Conservation (phyloP, 2,888 invertebrate species). For the Cartodere bifasciata region DNA sequence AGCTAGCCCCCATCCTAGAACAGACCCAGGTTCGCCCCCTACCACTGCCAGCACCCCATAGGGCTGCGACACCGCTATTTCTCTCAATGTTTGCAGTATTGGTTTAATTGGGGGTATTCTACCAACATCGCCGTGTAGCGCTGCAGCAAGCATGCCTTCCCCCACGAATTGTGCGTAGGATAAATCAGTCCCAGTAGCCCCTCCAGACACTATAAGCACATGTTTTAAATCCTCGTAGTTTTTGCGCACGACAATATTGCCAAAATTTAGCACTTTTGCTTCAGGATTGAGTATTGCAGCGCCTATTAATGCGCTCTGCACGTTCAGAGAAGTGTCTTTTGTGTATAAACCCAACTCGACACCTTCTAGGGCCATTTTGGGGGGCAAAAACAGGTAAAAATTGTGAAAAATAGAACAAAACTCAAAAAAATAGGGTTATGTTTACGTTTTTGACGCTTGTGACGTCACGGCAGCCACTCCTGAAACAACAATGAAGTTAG, state of each 20-base stretch:
- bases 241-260: conserved; percentile 28
- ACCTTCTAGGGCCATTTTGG: too few species aligned
- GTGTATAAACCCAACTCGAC: too few species aligned
- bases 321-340: too few species aligned
- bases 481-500: too few species aligned
- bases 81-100: conserved; percentile 28
- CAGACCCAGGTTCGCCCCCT: conserved; percentile 66
- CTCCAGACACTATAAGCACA: conserved; percentile 57
- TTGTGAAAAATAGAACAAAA: too few species aligned
- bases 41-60: conserved; percentile 61
- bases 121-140: conserved; percentile 43
- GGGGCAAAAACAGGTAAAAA: too few species aligned
- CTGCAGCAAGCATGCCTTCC: conserved; percentile 64
- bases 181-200: conserved; percentile 70
- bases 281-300: conserved; percentile 22
- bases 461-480: too few species aligned
- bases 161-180: conserved; percentile 54
- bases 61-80: conserved; percentile 26
- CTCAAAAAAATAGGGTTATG: too few species aligned
- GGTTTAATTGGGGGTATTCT: conserved; percentile 24
- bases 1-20: conserved; percentile 72
- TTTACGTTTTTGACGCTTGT: too few species aligned
- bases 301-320: conserved; percentile 8
- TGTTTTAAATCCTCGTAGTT: conserved; percentile 26
- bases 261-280: conserved; percentile 27